Base-by-base conservation (phyloP, 2,113 vertebrate genomes). In the Chloroceryle aenea region DNA sequence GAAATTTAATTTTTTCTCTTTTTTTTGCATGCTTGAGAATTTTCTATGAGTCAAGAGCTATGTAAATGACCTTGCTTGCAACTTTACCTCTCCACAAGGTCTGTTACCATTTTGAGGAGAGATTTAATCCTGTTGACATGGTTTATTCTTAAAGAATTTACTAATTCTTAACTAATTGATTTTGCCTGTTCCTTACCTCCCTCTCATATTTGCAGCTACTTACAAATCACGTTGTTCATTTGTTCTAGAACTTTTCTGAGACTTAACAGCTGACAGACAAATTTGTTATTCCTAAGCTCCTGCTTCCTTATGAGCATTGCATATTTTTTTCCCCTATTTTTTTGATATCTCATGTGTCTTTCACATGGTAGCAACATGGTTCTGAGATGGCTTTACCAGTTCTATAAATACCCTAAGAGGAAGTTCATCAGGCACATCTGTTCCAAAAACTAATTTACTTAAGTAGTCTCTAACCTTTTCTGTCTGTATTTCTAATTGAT, bases 401-500 rank as follows among this genome's bases (percentile, higher is more conserved):
- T 90, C 48, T 73, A n/a, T 69, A 40, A 69, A n/a, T 90, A 73
- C 4, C 14, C 9, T 72, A 73, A 26, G 29, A 85, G 23, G 14
- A 85, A 72, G 40, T 93, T 90, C 53, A 80, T 53, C 25, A n/a
- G 58, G 30, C 62, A 61, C 21, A 87, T 73, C n/a, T 90, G 53
- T 66, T 94, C 85, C 89, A 48, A 87, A 94, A 95, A 85, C 36
- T 90, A 91, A 92, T 94, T 95, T 83, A 80, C 67, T 94, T 93
- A 93, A 96, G 78, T 88, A 87, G 7, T 78, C 34, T 71, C 32
- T 79, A 87, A 87, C 48, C 75, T 92, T 91, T 93, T 58, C 68
- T 90, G 82, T 64, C 74, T 85, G 38, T 48, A 73, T 85, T 76
- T 89, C 83, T 38, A 94, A 75, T 77, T 91, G 30, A 93, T 91